Percentiles rank a stretch among this genome's conserved stretches.
Evolutionary conservation across 2,113 vertebrate genomes (phyloP).

Genomic region (Orcinus orca): DNA sequence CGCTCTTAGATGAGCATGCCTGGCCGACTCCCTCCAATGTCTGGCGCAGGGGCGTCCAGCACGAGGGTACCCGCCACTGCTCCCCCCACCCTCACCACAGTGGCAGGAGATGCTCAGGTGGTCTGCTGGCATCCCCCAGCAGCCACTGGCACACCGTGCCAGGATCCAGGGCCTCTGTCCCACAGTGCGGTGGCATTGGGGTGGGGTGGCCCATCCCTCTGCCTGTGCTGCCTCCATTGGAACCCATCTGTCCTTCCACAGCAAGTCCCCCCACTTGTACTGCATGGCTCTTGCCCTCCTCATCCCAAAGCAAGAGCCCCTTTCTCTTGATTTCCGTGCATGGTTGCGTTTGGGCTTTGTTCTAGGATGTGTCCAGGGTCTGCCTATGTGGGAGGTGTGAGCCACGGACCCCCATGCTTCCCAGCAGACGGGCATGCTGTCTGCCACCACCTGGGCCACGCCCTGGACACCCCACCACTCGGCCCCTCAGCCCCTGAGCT

Average conservation of each 20-base stretch:
- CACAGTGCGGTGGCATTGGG: fast-evolving
- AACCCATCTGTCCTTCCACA: neutral
- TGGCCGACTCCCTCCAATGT: neutral
- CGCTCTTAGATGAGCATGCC: neutral
- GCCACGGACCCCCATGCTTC: neutral
- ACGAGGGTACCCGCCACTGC: neutral
- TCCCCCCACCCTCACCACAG: neutral
- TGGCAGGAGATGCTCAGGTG: neutral
- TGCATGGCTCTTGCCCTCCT: neutral
- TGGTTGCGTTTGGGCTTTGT: neutral
- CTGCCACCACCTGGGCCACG: neutral
- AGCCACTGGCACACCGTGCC: neutral
- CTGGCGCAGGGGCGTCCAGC: too few species aligned
- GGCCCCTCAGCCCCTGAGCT: neutral
- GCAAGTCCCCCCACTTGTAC: neutral
- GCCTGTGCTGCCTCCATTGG: fast-evolving
- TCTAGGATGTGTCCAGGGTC: neutral
- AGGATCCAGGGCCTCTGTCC: neutral
- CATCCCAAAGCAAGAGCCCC: neutral
- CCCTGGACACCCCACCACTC: fast-evolving
- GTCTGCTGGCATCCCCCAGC: neutral
- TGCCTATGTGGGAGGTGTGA: neutral
- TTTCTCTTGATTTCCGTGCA: neutral
- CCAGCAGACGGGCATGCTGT: too few species aligned
- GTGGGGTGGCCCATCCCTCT: neutral